Evolutionary conservation across 2,113 vertebrate species (phyloP).

Genomic region (Chionomys nivalis): DNA sequence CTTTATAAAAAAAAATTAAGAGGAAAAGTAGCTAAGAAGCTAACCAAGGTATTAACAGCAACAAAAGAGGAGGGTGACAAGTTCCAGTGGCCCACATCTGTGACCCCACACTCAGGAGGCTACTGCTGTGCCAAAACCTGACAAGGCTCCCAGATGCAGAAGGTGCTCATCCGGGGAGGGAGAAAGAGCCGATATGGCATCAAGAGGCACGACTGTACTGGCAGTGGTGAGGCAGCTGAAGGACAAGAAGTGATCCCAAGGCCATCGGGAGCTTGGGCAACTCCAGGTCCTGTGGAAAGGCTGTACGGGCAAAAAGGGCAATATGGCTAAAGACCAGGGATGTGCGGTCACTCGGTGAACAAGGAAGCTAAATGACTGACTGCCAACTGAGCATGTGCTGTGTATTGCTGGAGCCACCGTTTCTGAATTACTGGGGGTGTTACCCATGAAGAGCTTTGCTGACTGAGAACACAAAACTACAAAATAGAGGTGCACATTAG

Average conservation of each 20-base stretch:
- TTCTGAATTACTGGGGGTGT: constrained; percentile 23
- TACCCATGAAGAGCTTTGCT: neutral
- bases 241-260: neutral
- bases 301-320: constrained; percentile 15
- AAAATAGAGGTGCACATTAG: constrained; percentile 72
- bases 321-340: neutral
- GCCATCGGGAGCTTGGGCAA: neutral
- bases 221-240: neutral
- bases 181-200: accelerated
- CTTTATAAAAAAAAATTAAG: neutral
- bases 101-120: neutral
- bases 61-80: too few species aligned
- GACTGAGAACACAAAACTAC: constrained; percentile 45
- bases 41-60: neutral
- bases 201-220: neutral
- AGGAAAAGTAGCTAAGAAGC: constrained; percentile 19
- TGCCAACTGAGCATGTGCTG: neutral
- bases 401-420: neutral
- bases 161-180: neutral
- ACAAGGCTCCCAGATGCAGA: neutral
- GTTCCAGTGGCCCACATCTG: neutral
- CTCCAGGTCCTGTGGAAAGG: neutral
- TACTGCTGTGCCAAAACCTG: too few species aligned
- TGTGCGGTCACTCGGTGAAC: neutral
- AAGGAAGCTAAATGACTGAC: neutral